A percentile compares a stretch with the other conserved stretches of the same genome.
phyloP scores from a whole-genome alignment of 1,140 invertebrate genomes.

The Nasonia vitripennis region DNA sequence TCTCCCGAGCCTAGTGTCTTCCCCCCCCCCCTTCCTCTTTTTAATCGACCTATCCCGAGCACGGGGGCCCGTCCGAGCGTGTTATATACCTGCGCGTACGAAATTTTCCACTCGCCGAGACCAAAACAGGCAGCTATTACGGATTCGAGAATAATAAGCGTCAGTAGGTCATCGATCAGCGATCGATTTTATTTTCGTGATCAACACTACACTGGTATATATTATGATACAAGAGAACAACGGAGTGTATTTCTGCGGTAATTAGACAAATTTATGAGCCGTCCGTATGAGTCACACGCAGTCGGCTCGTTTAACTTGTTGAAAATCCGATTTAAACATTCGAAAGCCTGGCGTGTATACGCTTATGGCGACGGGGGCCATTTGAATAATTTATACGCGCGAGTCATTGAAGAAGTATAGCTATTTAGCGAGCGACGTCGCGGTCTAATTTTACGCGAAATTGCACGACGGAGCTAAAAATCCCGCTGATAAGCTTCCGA shows the following conservation, averaged over 20 bases:
- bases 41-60: background rate
- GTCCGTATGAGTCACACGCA: constrained; percentile 36
- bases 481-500: background rate
- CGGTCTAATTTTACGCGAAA: background rate
- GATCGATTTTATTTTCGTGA: background rate
- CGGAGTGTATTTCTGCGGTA: background rate
- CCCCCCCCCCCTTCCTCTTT: background rate
- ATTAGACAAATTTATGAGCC: constrained; percentile 28
- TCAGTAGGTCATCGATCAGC: constrained; percentile 33
- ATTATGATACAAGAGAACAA: no score
- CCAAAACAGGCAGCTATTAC: background rate
- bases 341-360: background rate
- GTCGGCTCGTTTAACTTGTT: constrained; percentile 41
- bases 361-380: background rate
- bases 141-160: background rate
- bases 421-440: background rate
- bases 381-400: constrained; percentile 39
- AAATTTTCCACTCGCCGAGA: constrained; percentile 7
- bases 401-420: background rate
- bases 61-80: background rate
- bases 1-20: background rate
- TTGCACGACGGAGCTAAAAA: background rate
- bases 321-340: constrained; percentile 40
- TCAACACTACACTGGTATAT: no score
- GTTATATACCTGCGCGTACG: background rate